phyloP scores from a whole-genome alignment of 1,140 invertebrate species.

The Saxidomus purpurata region DNA sequence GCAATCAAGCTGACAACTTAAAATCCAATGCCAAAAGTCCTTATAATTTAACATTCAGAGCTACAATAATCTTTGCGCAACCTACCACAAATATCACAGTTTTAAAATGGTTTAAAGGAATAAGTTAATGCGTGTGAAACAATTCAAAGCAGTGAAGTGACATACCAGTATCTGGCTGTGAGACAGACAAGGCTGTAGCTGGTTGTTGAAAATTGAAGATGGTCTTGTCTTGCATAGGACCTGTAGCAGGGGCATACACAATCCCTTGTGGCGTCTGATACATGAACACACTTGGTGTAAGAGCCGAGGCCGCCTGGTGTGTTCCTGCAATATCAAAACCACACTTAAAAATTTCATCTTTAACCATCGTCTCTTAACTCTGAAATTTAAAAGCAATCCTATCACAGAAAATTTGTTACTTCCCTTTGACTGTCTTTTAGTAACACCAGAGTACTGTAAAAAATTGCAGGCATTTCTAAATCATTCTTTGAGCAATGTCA shows the following conservation, averaged over 20 bases:
- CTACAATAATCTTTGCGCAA: too few species aligned
- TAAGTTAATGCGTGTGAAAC: too few species aligned
- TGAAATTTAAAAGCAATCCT: too few species aligned
- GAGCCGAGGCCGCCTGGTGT: constrained; percentile 57
- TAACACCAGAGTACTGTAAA: neutral
- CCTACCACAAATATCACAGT: too few species aligned
- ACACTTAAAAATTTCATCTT: neutral
- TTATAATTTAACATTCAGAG: too few species aligned
- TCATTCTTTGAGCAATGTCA: too few species aligned
- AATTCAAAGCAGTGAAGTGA: too few species aligned
- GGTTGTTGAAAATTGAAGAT: constrained; percentile 84
- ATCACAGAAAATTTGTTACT: neutral
- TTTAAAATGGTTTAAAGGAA: too few species aligned
- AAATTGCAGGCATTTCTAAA: constrained; percentile 8
- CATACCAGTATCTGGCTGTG: constrained; percentile 67
- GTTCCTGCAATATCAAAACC: neutral
- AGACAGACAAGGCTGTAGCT: constrained; percentile 76
- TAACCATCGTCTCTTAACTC: neutral
- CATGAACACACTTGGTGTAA: constrained; percentile 84
- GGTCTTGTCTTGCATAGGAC: constrained; percentile 74
- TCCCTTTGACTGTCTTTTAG: neutral
- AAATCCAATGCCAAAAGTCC: too few species aligned
- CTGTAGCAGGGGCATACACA: constrained; percentile 83
- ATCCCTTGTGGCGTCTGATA: constrained; percentile 86
- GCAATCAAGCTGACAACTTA: too few species aligned